Evolutionary conservation across 2,113 vertebrate genomes (phyloP), one percentile per base, ranked within the genome.

Genomic region (Manacus vitellinus): DNA sequence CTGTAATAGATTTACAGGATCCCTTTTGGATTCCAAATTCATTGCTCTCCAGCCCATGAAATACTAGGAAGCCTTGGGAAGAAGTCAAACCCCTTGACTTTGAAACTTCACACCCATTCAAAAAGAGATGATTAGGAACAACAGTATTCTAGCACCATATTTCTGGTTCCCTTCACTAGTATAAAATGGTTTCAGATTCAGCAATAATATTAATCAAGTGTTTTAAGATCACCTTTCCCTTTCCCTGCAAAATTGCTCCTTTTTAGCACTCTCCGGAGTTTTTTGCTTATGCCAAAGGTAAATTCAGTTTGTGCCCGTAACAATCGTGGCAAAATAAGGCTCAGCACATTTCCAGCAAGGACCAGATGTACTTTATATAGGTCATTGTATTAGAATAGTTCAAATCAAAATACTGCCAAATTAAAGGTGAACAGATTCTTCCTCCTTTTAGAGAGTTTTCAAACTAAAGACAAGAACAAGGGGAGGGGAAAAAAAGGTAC

Each of bases 271-370:
- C 94, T 80, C 62, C 41, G n/a, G 92, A 91, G 83, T 33, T 85
- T 93, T 82, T 82, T 76, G 15, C 79, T 88, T 66, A 88, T 95
- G 95, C 85, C 91, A 92, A 92, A 92, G 67, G 33, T 63, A 80
- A 92, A 94, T 51, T 54, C 68, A 74, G 43, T 74, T 92, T 91
- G 83, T 94, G 80, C 68, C 85, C 5, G 0, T 84, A 94, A 88
- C 37, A 73, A 43, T 37, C 25, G 51, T 67, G 79, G 84, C 88
- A 93, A 93, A 96, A 66, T 35, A 65, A 70, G 55, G 21, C 71
- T 88, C 74, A 79, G 67, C 59, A 83, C 72, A 81, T 33, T 89
- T 85, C 33, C 12, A 78, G 65, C 17, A 43, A 92, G 35, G 72
- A 86, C 67, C 89, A 96, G 63, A 94, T 87, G 79, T 86, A 67